Conservation (phyloP, 1,140 invertebrate genomes). For the Macrobrachium rosenbergii region DNA sequence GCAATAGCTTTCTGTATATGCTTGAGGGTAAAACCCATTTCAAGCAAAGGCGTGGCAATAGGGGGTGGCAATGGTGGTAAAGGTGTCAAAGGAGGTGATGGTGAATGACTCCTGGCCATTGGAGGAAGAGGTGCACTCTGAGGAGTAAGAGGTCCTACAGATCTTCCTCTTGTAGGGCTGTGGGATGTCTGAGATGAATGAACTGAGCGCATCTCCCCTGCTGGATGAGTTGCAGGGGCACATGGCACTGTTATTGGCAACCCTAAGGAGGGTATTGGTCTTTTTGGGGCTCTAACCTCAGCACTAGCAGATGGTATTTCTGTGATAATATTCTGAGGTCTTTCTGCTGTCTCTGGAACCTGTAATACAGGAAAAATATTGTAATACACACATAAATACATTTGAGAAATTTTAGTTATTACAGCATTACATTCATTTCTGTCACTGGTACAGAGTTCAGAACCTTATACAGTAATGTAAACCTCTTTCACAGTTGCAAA, state of each 20-base stretch:
- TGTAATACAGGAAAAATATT: background rate
- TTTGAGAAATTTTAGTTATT: background rate
- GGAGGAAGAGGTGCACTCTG: constrained; percentile 54
- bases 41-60: constrained; percentile 74
- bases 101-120: constrained; percentile 48
- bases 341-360: constrained; percentile 38
- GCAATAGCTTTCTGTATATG: constrained; percentile 76
- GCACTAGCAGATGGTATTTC: constrained; percentile 21
- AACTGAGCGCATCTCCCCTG: constrained; percentile 18
- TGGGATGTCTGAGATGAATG: constrained; percentile 23
- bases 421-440: too few species aligned
- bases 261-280: constrained; percentile 66
- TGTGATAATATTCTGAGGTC: constrained; percentile 28
- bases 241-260: constrained; percentile 68
- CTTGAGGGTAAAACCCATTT: constrained; percentile 77
- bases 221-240: constrained; percentile 63
- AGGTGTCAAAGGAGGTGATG: constrained; percentile 47
- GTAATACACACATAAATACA: background rate
- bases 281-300: constrained; percentile 35
- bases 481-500: too few species aligned
- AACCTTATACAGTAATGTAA: too few species aligned
- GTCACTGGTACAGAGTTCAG: too few species aligned
- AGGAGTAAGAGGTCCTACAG: constrained; percentile 42
- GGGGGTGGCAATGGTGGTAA: constrained; percentile 72
- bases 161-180: constrained; percentile 63